Base-by-base conservation (phyloP, 2,888 invertebrate species). In the Dryomyza anilis region DNA sequence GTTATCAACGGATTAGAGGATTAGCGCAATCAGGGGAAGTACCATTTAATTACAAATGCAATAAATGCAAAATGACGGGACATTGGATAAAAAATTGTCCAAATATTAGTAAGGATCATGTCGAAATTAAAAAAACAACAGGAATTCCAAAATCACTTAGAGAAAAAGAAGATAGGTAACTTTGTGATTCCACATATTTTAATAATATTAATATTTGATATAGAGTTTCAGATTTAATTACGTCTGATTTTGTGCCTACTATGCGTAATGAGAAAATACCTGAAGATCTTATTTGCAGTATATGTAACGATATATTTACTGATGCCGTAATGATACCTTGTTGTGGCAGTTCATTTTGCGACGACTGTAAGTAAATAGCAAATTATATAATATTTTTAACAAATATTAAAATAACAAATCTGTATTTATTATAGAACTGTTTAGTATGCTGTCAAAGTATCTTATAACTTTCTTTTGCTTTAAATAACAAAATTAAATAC, bases 21-120 rank as follows among this genome's bases (percentile, higher is more conserved):
- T 92, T 93, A 60, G 92, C 91, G 82, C 95, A 95, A 85, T 88
- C 91, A 74, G 97, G 96, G 29, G 89, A 91, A 73, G 94, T 97
- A 23, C 97, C 97, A 62, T 83, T 91, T n/a, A 91, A 90, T 78
- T 99, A 99, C 84, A 88, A 92, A 56, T 99, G 99, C 84, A 94
- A 92, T 80, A 94, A 94, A 83, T 99, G 99, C 84, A 92, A 94
- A 76, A 92, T 95, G 82, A 89, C 90, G 66, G 99, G 99, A 1
- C 99, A 99, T 84, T 98, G 96, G 95, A 97, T 97, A 71, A 95
- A 94, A 83, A 94, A 96, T 83, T 99, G 99, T 82, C 96, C 96
- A 8, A 84, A 72, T 56, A 68, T 73, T 53, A 84, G 82, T 84
- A 78, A 79, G 36, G 85, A 91, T 88, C 78, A 79, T 64, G 85